These are phyloP conservation scores for Paralichthys olivaceus DNA, from an alignment of 2,113 vertebrate genomes.

Conservation along the genomic window DNA sequence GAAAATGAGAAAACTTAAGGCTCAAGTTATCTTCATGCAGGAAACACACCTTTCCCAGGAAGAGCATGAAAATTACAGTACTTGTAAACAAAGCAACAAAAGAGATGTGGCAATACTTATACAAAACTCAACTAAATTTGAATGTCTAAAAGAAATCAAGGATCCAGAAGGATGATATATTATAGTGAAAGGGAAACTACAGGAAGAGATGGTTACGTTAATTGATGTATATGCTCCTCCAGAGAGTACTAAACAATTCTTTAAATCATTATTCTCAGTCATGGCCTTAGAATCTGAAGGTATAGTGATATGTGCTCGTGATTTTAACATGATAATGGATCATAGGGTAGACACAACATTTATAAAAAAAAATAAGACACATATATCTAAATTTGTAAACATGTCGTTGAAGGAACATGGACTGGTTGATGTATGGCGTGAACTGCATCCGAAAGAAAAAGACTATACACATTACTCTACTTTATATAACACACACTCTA, in stretches of 20 bases:
- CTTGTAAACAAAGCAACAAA: too few relatives aligned
- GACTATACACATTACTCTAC: background rate
- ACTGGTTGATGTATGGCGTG: background rate
- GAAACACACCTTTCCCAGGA: too few relatives aligned
- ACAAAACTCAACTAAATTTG: background rate
- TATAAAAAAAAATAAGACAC: background rate
- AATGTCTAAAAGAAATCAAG: background rate
- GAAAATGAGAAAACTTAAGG: too few relatives aligned
- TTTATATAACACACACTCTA: background rate
- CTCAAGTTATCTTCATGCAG: too few relatives aligned
- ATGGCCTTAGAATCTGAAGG: background rate
- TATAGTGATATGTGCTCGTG: background rate
- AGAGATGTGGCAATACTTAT: background rate
- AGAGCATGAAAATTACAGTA: too few relatives aligned
- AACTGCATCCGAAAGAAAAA: background rate
- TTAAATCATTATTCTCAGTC: background rate
- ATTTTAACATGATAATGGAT: background rate
- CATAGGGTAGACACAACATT: background rate
- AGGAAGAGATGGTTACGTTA: too few relatives aligned
- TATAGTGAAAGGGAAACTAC: background rate
- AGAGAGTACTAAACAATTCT: background rate
- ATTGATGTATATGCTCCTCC: too few relatives aligned
- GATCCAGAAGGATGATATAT: background rate
- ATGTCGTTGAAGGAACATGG: background rate
- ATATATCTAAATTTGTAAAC: background rate